Base-by-base conservation (phyloP, 2,888 invertebrate genomes). In the Melangyna quadrimaculata region DNA sequence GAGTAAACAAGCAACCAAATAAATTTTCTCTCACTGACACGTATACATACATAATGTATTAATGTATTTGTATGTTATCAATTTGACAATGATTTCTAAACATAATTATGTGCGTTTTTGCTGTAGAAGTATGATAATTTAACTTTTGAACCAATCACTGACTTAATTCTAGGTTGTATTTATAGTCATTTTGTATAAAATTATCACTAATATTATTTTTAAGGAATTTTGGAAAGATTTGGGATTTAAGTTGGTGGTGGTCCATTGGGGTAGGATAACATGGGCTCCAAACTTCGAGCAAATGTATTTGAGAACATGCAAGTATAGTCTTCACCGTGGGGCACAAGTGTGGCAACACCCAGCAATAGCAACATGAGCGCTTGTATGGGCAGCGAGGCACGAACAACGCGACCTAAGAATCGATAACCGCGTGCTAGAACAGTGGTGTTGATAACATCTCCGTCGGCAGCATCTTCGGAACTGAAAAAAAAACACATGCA, bases 321-420 rank as follows among this genome's bases (percentile, higher is more conserved):
- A 87, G 95, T 95, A 92, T 96, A 96, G 90, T 97, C 97, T 89
- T 96, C 95, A 92, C 97, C 96, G 87, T 96, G 95, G 92, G 96
- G 95, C 71, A 99, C 96, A 89, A 99, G 94, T 70, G 98, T 96
- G 69, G 98, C 98, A 81, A 98, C 96, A 78, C 98, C 98, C 90
- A 99, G 94, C 89, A 99, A 94, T 84, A 99, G 94, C 89, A 99
- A 94, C 93, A 99, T 96, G 89, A 99, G 93, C 86, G 98, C 97
- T 93, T 99, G 98, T 87, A 99, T 96, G 70, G 98, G 98, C 88
- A 98, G 94, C 24, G 98, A 97, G 72, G 98, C 97, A 91, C 98
- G 94, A 88, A 98, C 95, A 88, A 98, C 98, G 90, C 98, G 95
- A 89, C 96, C 95, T 91, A 98, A 94, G 94, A 97, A 97, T 87